Conservation (phyloP, 2,888 invertebrate genomes). For the Scrobipalpa atriplicella region DNA sequence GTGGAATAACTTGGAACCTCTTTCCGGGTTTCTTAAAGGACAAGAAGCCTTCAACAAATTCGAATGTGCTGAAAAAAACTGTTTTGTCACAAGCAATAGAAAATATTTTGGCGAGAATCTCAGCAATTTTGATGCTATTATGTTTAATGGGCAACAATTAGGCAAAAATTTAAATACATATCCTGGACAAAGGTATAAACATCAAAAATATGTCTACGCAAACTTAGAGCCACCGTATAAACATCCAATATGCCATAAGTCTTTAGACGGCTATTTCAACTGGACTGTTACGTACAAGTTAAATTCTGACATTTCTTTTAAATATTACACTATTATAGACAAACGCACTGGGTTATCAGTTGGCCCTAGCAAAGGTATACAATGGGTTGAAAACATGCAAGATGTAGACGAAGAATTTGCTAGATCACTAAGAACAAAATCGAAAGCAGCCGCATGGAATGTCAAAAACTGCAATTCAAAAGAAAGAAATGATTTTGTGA, state of each 20-base stretch:
- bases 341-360: not conserved
- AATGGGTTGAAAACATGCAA: not conserved
- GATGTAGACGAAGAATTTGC: constrained; percentile 3
- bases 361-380: not conserved
- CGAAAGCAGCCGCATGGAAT: constrained; percentile 42
- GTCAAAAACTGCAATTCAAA: constrained; percentile 37
- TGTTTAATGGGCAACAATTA: not conserved
- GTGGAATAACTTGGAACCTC: not conserved
- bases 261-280: constrained; percentile 40
- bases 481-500: constrained; percentile 32
- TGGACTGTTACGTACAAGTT: constrained; percentile 41
- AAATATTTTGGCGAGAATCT: not conserved
- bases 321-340: constrained; percentile 27
- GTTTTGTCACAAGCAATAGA: not conserved
- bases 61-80: not conserved
- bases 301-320: constrained; percentile 35
- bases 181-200: not conserved
- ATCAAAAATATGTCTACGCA: constrained; percentile 39
- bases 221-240: constrained; percentile 38
- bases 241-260: constrained; percentile 34
- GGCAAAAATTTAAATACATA: not conserved
- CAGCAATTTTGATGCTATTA: constrained; percentile 16
- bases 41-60: not conserved
- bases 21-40: not conserved
- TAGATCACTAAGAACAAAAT: constrained; percentile 30